These are phyloP conservation scores for Diacarnus erythraeanus DNA, from an alignment of 37 sponge, comb jelly and placozoan species.

Conservation along the genomic window DNA sequence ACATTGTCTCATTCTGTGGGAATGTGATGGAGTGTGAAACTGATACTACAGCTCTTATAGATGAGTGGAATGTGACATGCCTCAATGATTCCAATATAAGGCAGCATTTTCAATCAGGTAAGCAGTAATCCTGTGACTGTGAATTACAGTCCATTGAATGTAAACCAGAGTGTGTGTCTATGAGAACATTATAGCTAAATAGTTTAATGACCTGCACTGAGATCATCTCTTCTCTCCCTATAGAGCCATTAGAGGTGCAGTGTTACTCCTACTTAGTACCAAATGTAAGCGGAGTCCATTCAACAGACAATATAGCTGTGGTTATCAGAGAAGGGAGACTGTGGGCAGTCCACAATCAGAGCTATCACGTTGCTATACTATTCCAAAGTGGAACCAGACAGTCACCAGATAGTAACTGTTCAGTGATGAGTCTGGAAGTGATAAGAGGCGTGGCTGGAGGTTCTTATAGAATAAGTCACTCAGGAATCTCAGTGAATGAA, in stretches of 20 bases:
- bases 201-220: too few species aligned
- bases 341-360: not conserved
- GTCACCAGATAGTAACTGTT: not conserved
- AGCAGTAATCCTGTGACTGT: too few species aligned
- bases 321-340: not conserved
- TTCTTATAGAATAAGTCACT: not conserved
- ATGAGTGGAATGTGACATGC: not conserved
- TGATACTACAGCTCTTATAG: not conserved
- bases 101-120: too few species aligned
- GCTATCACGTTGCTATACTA: not conserved
- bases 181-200: too few species aligned
- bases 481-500: not conserved
- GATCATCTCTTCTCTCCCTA: not conserved
- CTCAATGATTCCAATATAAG: too few species aligned
- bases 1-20: not conserved
- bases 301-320: not conserved
- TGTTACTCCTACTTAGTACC: not conserved
- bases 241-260: not conserved
- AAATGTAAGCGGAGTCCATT: not conserved
- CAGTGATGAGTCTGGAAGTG: not conserved
- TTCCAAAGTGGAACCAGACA: not conserved
- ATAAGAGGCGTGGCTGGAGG: not conserved
- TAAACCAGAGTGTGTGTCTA: too few species aligned
- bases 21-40: not conserved
- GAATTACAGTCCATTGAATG: too few species aligned